Evolutionary conservation across 2,113 vertebrate species (phyloP).

Genomic region (Sceloporus undulatus): DNA sequence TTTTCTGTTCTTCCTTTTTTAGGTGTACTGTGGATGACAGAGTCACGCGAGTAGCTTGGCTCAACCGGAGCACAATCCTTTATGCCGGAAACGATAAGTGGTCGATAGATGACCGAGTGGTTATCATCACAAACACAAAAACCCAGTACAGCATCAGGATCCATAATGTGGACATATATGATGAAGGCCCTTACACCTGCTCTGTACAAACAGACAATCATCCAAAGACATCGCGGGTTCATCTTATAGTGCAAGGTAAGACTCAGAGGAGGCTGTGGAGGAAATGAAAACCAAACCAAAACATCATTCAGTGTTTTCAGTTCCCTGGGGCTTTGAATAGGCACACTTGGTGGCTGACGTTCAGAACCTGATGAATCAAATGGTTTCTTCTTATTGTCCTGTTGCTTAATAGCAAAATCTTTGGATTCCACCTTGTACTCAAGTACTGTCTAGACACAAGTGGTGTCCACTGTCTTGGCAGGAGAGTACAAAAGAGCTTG

Average conservation of each 20-base stretch:
- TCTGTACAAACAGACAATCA: slow-evolving; percentile 97
- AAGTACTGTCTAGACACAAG: background rate
- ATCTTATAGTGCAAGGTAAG: slow-evolving; percentile 97
- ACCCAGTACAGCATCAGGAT: slow-evolving; percentile 99
- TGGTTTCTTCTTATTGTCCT: accelerated
- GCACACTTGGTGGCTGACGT: accelerated
- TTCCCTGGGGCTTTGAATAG: accelerated
- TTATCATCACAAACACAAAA: slow-evolving; percentile 91
- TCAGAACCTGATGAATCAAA: background rate
- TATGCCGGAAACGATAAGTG: slow-evolving; percentile 96
- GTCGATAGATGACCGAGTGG: slow-evolving; percentile 95
- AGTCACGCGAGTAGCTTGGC: slow-evolving; percentile 95
- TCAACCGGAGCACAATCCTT: slow-evolving; percentile 97
- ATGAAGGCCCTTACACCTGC: slow-evolving; percentile 96
- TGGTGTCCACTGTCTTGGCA: background rate
- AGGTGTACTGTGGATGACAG: slow-evolving; percentile 96
- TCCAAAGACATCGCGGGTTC: slow-evolving; percentile 92
- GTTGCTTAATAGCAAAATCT: background rate
- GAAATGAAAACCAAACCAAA: background rate
- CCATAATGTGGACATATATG: slow-evolving; percentile 90
- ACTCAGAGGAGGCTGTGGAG: accelerated
- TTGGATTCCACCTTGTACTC: background rate
- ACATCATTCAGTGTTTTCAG: background rate
- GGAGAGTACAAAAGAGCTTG: background rate
- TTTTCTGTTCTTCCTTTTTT: slow-evolving; percentile 17